A percentile compares a stretch with the other conserved stretches of the same genome.
These are phyloP conservation scores for Sebastes steindachneri DNA, from an alignment of 2,797 vertebrate genomes.

Conservation along the genomic window DNA sequence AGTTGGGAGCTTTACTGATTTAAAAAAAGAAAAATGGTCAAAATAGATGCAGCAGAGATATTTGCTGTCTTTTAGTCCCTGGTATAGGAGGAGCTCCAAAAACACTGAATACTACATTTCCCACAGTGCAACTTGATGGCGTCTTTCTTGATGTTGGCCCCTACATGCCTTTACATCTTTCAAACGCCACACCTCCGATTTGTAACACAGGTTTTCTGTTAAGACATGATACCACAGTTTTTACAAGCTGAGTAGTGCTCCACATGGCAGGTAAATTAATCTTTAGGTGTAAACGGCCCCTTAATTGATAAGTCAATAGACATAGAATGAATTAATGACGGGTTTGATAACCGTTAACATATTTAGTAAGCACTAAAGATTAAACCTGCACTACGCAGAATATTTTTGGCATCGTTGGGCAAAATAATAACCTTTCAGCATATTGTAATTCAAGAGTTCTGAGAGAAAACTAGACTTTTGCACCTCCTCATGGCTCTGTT, in stretches of 20 bases:
- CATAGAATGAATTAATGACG: background rate
- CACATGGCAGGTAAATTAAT: background rate
- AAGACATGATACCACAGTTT: background rate
- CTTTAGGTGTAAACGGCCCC: background rate
- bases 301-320: background rate
- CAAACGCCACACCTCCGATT: background rate
- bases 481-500: no score
- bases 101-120: background rate
- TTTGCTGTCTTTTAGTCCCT: no score
- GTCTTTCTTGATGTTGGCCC: background rate
- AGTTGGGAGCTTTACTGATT: background rate
- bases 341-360: background rate
- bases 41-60: background rate
- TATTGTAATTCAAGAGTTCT: no score
- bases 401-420: no score
- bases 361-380: background rate
- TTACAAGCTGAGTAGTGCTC: background rate
- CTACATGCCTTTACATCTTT: background rate
- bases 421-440: no score
- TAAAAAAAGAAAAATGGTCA: background rate
- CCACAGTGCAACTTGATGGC: background rate
- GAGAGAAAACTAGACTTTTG: no score
- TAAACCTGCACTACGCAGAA: background rate
- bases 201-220: background rate
- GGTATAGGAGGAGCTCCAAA: background rate